These are phyloP conservation scores for Gymnopithys bicolor DNA, from an alignment of 2,797 vertebrate species.

Conservation along the genomic window DNA sequence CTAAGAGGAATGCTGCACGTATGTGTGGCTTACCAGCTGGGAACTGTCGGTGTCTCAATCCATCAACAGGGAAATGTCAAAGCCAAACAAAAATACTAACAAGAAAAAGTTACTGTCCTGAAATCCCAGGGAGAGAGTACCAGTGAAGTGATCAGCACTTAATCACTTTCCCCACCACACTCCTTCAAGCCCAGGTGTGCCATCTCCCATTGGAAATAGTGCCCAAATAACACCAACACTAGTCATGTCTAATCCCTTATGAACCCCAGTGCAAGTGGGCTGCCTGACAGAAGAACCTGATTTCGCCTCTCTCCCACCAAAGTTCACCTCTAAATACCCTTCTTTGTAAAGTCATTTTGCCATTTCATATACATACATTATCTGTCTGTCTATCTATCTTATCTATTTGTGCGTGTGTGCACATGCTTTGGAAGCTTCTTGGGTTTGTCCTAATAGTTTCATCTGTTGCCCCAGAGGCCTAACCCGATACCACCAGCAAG, in stretches of 20 bases:
- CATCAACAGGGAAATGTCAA: background rate
- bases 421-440: background rate
- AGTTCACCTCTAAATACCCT: background rate
- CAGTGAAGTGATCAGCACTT: background rate
- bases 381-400: too few relatives aligned
- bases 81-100: background rate
- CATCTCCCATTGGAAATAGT: background rate
- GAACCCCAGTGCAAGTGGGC: background rate
- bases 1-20: background rate
- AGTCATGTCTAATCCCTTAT: background rate
- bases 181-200: background rate
- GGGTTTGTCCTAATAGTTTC: background rate
- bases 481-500: background rate
- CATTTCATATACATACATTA: background rate
- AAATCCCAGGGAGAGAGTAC: background rate
- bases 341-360: background rate
- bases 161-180: background rate
- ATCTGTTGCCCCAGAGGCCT: background rate
- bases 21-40: background rate
- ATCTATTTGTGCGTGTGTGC: too few relatives aligned
- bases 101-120: background rate
- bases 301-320: background rate
- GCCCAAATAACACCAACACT: background rate
- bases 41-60: background rate
- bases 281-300: background rate